phyloP scores from a whole-genome alignment of 2,113 vertebrate genomes.

The Boleophthalmus pectinirostris region DNA sequence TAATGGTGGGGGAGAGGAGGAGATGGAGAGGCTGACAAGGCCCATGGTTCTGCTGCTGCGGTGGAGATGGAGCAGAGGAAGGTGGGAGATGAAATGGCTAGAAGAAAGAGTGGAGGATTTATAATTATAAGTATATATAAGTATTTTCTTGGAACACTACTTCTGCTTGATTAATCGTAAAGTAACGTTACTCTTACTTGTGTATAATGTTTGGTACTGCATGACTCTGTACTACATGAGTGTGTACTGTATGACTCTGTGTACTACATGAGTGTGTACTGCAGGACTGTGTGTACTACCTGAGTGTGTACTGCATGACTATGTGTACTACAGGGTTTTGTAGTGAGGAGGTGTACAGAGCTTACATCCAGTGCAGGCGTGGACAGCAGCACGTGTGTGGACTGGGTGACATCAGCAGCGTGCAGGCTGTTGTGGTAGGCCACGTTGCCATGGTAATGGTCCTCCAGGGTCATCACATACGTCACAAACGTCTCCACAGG shows the following conservation, averaged over 20 bases:
- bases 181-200: too few species aligned
- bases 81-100: neutral
- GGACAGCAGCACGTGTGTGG: constrained; percentile 87
- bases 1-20: neutral
- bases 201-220: too few species aligned
- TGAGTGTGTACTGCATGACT: neutral
- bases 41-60: neutral
- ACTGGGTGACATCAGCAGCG: constrained; percentile 85
- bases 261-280: too few species aligned
- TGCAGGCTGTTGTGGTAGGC: constrained; percentile 87
- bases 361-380: constrained; percentile 86
- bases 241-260: too few species aligned
- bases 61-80: neutral
- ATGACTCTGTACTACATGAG: too few species aligned
- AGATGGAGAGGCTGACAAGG: neutral
- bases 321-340: neutral
- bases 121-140: too few species aligned
- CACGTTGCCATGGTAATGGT: constrained; percentile 87
- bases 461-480: constrained; percentile 89
- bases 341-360: neutral
- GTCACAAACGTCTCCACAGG: constrained; percentile 85
- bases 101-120: neutral
- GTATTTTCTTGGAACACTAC: too few species aligned
- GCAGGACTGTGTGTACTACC: too few species aligned
- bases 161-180: too few species aligned